phyloP scores from a whole-genome alignment of 2,888 invertebrate species.

The Patella depressa region DNA sequence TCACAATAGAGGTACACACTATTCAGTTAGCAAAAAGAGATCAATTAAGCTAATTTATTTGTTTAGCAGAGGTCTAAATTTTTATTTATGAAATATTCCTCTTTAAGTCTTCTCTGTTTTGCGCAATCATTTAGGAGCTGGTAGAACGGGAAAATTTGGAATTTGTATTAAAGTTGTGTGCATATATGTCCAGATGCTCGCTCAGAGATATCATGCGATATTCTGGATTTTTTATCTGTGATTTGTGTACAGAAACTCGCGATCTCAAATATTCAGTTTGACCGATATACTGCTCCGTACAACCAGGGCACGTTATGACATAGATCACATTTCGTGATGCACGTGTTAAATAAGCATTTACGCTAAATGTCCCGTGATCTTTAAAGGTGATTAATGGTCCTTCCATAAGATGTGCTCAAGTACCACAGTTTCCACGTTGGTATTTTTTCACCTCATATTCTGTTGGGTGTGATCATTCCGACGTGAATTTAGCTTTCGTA shows the following conservation, averaged over 20 bases:
- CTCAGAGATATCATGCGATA: neutral
- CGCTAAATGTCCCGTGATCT: neutral
- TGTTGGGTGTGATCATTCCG: no score
- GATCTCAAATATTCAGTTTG: neutral
- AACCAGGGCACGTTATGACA: neutral
- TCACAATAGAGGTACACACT: no score
- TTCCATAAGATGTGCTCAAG: neutral
- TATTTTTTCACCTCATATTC: no score
- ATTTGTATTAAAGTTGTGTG: neutral
- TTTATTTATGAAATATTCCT: neutral
- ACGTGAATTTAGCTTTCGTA: no score
- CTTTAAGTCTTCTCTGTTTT: neutral
- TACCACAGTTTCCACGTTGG: no score
- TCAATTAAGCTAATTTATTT: no score
- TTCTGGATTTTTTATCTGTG: neutral
- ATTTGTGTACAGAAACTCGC: neutral
- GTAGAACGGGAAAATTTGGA: neutral
- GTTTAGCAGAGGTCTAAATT: no score
- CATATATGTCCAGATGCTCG: neutral
- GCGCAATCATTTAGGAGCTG: neutral
- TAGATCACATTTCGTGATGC: neutral
- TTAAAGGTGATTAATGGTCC: neutral
- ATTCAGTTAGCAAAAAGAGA: no score
- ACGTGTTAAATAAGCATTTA: neutral
- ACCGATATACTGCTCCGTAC: conserved; percentile 1